Evolutionary conservation across 2,797 vertebrate genomes (phyloP).

Genomic region (Valencia hispanica): DNA sequence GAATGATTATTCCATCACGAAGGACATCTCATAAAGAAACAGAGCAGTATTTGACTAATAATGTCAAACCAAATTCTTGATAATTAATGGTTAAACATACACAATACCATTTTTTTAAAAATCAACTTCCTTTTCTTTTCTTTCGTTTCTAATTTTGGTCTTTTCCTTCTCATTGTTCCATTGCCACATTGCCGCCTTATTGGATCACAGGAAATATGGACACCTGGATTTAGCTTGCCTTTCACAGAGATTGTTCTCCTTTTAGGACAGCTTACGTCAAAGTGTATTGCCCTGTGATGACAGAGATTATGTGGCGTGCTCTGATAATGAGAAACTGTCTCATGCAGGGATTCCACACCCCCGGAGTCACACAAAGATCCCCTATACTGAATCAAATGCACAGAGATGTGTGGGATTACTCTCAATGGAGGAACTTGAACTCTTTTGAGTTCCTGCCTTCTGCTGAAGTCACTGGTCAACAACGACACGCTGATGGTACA

Average conservation of each 20-base stretch:
- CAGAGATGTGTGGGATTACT: conserved; percentile 81
- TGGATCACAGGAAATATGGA: conserved; percentile 47
- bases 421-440: conserved; percentile 82
- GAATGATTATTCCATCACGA: conserved; percentile 62
- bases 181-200: conserved; percentile 49
- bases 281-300: conserved; percentile 38
- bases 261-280: conserved; percentile 16
- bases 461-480: conserved; percentile 83
- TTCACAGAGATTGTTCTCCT: conserved; percentile 44
- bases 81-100: conserved; percentile 47
- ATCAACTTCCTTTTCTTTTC: conserved; percentile 43
- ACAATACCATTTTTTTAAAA: conserved; percentile 39
- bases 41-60: conserved; percentile 52
- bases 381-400: conserved; percentile 56
- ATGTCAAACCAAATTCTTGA: conserved; percentile 32
- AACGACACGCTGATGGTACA: conserved; percentile 60
- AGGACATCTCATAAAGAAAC: conserved; percentile 14
- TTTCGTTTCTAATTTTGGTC: conserved; percentile 45
- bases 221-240: conserved; percentile 66
- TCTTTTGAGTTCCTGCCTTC: conserved; percentile 83
- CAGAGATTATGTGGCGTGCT: conserved; percentile 59
- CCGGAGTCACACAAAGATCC: conserved; percentile 36
- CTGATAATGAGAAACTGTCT: conserved; percentile 67
- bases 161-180: conserved; percentile 74
- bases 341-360: conserved; percentile 63